Conservation (phyloP, 2,797 vertebrate species). For the Malurus leucopterus region DNA sequence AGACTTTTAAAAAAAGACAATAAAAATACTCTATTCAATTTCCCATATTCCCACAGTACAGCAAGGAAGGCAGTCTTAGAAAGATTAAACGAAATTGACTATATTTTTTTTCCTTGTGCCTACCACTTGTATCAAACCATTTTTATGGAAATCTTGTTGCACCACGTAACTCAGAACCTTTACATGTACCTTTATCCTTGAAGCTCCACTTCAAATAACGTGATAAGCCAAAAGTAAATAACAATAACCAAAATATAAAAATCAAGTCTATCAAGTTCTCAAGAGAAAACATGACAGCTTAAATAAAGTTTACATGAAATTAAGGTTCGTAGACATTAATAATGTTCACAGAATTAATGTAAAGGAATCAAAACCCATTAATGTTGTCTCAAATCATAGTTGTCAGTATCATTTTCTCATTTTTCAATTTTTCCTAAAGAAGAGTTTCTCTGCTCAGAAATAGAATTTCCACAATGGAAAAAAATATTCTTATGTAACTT, state of each 20-base stretch:
- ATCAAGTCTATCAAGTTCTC: not conserved
- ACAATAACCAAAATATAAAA: not conserved
- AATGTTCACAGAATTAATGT: not conserved
- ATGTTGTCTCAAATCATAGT: not conserved
- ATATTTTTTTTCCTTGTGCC: fast-evolving
- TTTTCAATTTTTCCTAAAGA: not conserved
- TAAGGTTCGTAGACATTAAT: not conserved
- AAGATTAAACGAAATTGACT: not conserved
- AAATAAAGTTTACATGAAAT: not conserved
- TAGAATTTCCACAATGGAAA: not conserved
- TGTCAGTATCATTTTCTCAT: not conserved
- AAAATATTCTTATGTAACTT: not conserved
- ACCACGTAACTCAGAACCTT: not conserved
- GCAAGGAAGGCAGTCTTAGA: not conserved
- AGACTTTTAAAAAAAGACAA: not conserved
- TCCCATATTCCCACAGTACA: not conserved
- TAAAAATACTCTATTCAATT: not conserved
- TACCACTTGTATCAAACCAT: not conserved
- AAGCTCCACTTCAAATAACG: not conserved
- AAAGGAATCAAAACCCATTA: not conserved
- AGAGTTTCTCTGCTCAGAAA: not conserved
- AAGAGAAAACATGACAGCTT: not conserved
- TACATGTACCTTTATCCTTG: not conserved
- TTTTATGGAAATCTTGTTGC: not conserved
- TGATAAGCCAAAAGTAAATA: not conserved